A percentile compares a stretch with the other conserved stretches of the same genome.
Conservation (phyloP, 2,113 vertebrate species). For the Seriola quinqueradiata region DNA sequence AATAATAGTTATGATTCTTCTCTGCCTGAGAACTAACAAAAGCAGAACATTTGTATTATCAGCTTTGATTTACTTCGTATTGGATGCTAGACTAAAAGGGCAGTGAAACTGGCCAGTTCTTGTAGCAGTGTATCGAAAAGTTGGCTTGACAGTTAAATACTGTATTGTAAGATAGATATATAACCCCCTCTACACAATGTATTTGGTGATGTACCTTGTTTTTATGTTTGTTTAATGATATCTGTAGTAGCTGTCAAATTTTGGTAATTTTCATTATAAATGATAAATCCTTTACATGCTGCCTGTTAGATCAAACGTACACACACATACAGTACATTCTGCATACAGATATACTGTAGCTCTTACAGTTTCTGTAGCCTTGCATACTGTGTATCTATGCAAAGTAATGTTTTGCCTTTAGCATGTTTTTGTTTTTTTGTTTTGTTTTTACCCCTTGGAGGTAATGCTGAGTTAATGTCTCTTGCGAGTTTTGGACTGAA, state of each 20-base stretch:
- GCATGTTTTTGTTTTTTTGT: slow-evolving; percentile 47
- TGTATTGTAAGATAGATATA: background rate
- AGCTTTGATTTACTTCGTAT: slow-evolving; percentile 6
- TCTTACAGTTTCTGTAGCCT: slow-evolving; percentile 10
- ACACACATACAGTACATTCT: slow-evolving; percentile 28
- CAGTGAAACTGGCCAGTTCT: background rate
- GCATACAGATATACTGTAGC: background rate
- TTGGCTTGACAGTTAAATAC: background rate
- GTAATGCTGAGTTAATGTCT: slow-evolving; percentile 50
- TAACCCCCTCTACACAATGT: background rate
- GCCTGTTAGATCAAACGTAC: background rate
- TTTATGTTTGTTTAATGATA: too few relatives aligned
- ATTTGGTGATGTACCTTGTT: background rate
- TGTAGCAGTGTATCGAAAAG: background rate
- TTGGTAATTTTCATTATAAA: background rate
- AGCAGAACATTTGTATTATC: slow-evolving; percentile 18
- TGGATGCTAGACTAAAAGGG: background rate
- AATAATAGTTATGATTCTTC: slow-evolving; percentile 38
- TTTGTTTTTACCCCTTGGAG: slow-evolving; percentile 15
- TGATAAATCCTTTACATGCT: background rate
- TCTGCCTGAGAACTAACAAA: slow-evolving; percentile 19
- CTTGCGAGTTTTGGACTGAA: slow-evolving; percentile 50
- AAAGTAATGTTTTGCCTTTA: slow-evolving; percentile 46
- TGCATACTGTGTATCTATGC: slow-evolving; percentile 29
- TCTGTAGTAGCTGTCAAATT: background rate